These are phyloP conservation scores for Apeltes quadracus DNA, from an alignment of 2,113 vertebrate genomes.

Conservation along the genomic window DNA sequence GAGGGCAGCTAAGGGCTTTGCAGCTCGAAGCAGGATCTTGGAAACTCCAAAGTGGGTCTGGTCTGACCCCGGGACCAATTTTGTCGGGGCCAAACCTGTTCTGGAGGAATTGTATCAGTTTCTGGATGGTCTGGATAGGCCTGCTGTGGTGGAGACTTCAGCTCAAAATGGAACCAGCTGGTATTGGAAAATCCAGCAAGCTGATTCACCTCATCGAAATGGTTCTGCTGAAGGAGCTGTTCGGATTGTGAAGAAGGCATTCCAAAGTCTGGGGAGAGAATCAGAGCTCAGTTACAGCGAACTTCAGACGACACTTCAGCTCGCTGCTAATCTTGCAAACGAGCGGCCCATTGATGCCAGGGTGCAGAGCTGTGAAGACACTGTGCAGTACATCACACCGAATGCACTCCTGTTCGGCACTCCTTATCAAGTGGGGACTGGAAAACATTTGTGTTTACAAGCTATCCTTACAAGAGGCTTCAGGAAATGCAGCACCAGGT, in stretches of 20 bases:
- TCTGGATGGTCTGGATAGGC: neutral
- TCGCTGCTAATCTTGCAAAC: slow-evolving; percentile 17
- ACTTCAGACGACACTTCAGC: neutral
- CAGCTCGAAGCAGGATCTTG: no score
- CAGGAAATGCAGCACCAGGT: neutral
- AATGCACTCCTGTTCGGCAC: neutral
- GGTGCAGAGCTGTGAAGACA: neutral
- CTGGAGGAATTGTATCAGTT: neutral
- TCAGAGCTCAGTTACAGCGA: neutral
- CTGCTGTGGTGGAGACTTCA: neutral
- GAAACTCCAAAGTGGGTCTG: neutral
- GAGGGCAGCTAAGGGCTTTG: no score
- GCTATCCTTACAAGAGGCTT: slow-evolving; percentile 5
- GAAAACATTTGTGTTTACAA: neutral
- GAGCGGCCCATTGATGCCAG: slow-evolving; percentile 6
- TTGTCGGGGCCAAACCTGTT: neutral
- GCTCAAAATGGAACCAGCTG: neutral
- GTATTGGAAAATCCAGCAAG: slow-evolving; percentile 1
- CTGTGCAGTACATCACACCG: neutral
- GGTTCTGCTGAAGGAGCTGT: slow-evolving; percentile 16
- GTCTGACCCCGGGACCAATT: slow-evolving; percentile 2
- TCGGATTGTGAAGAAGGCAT: neutral
- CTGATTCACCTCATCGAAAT: slow-evolving; percentile 6
- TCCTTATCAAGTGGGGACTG: neutral
- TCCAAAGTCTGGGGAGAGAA: neutral